These are phyloP conservation scores for Lanistes nyassanus DNA, from an alignment of 1,140 invertebrate genomes.

Conservation along the genomic window DNA sequence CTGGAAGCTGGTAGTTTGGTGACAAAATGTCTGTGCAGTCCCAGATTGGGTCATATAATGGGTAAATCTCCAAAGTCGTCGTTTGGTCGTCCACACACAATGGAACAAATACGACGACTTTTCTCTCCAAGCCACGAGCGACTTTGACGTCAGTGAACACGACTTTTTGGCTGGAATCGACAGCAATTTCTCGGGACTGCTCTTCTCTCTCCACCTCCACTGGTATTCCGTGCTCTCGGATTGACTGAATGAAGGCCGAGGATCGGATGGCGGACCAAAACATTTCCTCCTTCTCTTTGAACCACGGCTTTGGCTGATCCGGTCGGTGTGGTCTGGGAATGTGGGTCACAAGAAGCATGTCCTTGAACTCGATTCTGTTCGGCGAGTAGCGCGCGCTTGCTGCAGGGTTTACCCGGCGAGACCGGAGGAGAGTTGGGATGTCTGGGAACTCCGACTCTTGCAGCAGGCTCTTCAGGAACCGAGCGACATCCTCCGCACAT, in stretches of 20 bases:
- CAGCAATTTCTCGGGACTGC: not conserved
- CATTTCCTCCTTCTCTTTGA: too few relatives aligned
- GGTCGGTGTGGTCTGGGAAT: too few relatives aligned
- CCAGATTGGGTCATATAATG: too few relatives aligned
- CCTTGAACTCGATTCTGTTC: not conserved
- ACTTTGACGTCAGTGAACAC: constrained; percentile 7
- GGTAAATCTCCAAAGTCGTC: too few relatives aligned
- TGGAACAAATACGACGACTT: constrained; percentile 13
- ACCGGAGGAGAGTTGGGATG: not conserved
- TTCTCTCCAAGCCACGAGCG: constrained; percentile 14
- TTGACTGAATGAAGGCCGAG: not conserved
- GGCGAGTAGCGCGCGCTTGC: not conserved
- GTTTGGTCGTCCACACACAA: not conserved
- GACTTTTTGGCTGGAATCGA: not conserved
- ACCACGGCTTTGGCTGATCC: too few relatives aligned
- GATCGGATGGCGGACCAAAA: not conserved
- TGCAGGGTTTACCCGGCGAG: not conserved
- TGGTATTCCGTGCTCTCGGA: constrained; percentile 4
- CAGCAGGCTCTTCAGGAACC: not conserved
- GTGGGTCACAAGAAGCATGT: not conserved
- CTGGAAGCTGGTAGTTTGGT: too few relatives aligned
- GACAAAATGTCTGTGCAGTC: too few relatives aligned
- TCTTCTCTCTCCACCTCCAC: not conserved
- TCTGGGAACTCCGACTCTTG: not conserved
- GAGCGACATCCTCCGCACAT: not conserved